phyloP scores from a whole-genome alignment of 2,113 vertebrate genomes.

The Indicator maculatus region DNA sequence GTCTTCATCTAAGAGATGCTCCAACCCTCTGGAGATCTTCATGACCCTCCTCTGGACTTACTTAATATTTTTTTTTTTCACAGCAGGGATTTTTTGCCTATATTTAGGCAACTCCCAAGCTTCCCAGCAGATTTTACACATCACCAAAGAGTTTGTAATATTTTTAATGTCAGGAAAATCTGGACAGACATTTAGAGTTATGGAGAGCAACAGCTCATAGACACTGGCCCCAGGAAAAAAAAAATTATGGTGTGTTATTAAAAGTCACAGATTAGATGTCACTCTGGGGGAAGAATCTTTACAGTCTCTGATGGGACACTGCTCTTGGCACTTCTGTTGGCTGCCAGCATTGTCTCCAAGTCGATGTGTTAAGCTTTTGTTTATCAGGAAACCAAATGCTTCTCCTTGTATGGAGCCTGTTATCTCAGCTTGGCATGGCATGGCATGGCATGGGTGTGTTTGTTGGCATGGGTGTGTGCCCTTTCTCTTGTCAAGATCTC shows the following conservation, averaged over 20 bases:
- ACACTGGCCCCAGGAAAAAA: not conserved
- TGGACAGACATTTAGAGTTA: not conserved
- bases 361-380: not conserved
- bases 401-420: not conserved
- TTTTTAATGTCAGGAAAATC: not conserved
- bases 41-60: too few species aligned
- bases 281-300: not conserved
- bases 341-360: not conserved
- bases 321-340: not conserved
- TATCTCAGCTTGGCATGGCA: not conserved
- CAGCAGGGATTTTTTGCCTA: not conserved
- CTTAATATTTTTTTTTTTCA: not conserved
- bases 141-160: not conserved
- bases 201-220: accelerated
- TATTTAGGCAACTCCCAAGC: not conserved
- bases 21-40: too few species aligned
- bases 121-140: not conserved
- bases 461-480: not conserved
- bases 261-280: not conserved
- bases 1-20: too few species aligned
- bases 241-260: not conserved
- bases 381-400: not conserved
- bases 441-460: not conserved
- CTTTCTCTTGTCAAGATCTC: not conserved
- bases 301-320: not conserved